Evolutionary conservation across 2,888 invertebrate species (phyloP).

Genomic region (Saturnia japonica): DNA sequence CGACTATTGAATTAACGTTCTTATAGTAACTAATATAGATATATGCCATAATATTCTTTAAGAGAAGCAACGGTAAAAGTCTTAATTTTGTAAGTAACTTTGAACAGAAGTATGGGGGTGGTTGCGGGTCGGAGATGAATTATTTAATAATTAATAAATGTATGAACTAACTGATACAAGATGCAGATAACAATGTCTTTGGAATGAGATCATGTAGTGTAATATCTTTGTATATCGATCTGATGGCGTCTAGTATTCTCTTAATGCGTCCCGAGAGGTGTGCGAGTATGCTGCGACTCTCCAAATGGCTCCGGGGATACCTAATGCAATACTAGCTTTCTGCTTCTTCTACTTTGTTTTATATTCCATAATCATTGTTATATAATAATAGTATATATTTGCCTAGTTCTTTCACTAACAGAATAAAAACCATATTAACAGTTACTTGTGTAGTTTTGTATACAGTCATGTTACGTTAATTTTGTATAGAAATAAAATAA

Average conservation of each 20-base stretch:
- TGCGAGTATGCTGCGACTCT: constrained; percentile 71
- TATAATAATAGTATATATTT: constrained; percentile 27
- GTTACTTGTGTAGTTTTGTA: not conserved
- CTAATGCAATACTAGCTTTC: constrained; percentile 75
- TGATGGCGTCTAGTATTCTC: constrained; percentile 71
- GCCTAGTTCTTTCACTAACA: not conserved
- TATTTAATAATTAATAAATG: not conserved
- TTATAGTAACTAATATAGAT: not conserved
- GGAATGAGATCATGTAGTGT: constrained; percentile 59
- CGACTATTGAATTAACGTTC: not conserved
- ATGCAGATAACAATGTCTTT: constrained; percentile 26
- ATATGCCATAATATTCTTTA: not conserved
- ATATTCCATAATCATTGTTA: constrained; percentile 44
- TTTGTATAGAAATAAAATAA: too few relatives aligned
- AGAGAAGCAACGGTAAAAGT: not conserved
- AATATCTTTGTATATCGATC: constrained; percentile 74
- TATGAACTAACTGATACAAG: not conserved
- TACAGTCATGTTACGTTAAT: not conserved
- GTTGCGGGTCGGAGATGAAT: not conserved
- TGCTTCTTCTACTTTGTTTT: constrained; percentile 44
- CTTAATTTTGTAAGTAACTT: not conserved
- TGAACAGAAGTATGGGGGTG: not conserved
- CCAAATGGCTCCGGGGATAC: constrained; percentile 61
- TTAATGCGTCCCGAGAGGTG: constrained; percentile 75
- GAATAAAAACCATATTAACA: not conserved